Conservation (phyloP, 2,113 vertebrate species). For the Chloebia gouldiae region DNA sequence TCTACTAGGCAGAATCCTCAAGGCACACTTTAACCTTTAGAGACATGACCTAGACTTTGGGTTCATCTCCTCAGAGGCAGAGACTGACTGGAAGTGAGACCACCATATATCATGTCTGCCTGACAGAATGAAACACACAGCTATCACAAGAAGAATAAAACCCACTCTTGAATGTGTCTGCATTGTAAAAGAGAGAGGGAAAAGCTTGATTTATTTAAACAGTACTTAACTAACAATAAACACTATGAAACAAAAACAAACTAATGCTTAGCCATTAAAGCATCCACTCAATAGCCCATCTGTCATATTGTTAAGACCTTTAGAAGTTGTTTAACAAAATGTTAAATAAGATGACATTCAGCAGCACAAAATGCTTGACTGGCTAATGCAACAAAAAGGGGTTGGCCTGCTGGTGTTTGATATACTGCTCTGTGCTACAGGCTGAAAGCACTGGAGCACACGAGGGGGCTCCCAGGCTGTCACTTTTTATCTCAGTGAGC, state of each 20-base stretch:
- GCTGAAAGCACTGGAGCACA: constrained; percentile 49
- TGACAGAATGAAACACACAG: constrained; percentile 20
- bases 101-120: background rate
- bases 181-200: background rate
- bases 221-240: constrained; percentile 75
- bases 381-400: constrained; percentile 71
- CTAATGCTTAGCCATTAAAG: constrained; percentile 69
- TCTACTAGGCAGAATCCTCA: background rate
- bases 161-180: background rate
- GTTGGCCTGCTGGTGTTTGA: constrained; percentile 62
- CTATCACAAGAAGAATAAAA: constrained; percentile 14
- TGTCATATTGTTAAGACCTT: constrained; percentile 79
- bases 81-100: background rate
- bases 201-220: constrained; percentile 62
- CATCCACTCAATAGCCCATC: constrained; percentile 70
- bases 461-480: constrained; percentile 50
- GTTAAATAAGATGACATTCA: constrained; percentile 80
- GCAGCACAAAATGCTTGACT: constrained; percentile 75
- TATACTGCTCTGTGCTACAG: constrained; percentile 62
- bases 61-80: background rate
- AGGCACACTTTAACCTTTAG: background rate
- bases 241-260: constrained; percentile 70
- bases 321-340: constrained; percentile 81
- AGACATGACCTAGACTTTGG: background rate
- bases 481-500: constrained; percentile 64